phyloP scores from a whole-genome alignment of 2,797 vertebrate genomes.

The Spinibarbus caldwelli region DNA sequence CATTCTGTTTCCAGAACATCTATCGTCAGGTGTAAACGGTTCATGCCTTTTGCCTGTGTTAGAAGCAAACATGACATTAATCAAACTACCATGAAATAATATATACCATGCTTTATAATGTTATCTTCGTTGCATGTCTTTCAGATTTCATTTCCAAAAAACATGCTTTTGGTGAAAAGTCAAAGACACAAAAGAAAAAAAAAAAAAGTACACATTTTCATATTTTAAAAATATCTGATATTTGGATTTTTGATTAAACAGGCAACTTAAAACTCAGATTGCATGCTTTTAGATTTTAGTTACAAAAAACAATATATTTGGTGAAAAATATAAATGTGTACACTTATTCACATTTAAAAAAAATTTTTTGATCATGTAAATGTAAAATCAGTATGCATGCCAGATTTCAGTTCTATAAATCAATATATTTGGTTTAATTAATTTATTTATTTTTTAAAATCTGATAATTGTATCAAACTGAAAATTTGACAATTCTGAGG shows the following conservation, averaged over 20 bases:
- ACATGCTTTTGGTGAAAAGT: not conserved
- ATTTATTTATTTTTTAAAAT: no score
- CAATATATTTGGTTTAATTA: no score
- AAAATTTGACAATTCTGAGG: no score
- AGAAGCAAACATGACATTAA: not conserved
- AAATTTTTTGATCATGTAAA: no score
- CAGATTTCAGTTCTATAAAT: no score
- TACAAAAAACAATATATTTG: not conserved
- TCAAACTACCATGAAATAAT: not conserved
- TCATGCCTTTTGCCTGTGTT: slow-evolving; percentile 57
- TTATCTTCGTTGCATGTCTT: not conserved
- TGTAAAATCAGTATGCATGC: no score
- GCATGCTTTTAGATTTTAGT: not conserved
- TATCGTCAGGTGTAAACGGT: slow-evolving; percentile 66
- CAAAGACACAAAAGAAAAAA: no score
- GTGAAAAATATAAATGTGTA: not conserved
- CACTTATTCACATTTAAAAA: not conserved
- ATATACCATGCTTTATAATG: not conserved
- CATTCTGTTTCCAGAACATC: slow-evolving; percentile 76
- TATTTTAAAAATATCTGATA: not conserved
- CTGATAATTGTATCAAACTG: no score
- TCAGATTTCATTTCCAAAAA: not conserved
- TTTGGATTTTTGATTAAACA: not conserved
- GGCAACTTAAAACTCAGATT: not conserved
- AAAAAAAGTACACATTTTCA: not conserved